phyloP scores from a whole-genome alignment of 2,888 invertebrate species.

The Amiota minor region DNA sequence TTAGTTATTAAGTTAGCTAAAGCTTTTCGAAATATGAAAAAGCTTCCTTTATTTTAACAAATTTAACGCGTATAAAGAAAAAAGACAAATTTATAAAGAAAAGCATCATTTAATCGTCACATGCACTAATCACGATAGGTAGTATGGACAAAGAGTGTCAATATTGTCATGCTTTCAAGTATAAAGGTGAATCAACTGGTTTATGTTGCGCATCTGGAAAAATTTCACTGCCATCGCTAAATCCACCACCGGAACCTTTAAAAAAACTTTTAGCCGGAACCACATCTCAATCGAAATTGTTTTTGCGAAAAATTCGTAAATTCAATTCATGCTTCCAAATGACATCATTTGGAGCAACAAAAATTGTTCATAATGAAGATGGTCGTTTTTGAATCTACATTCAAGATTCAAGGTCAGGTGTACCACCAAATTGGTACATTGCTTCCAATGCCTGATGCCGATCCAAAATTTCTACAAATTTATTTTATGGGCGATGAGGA shows the following conservation, averaged over 20 bases:
- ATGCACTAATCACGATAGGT: slow-evolving; percentile 38
- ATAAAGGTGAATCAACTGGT: slow-evolving; percentile 30
- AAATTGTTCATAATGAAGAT: no score
- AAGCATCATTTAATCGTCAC: slow-evolving; percentile 38
- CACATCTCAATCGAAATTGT: slow-evolving; percentile 35
- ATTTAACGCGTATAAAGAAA: background rate
- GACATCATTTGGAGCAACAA: no score
- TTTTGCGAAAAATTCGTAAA: slow-evolving; percentile 27
- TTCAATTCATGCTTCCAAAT: slow-evolving; percentile 32
- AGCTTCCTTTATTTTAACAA: no score
- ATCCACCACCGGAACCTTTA: slow-evolving; percentile 18
- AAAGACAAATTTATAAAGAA: no score
- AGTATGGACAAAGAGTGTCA: slow-evolving; percentile 36
- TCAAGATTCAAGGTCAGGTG: no score
- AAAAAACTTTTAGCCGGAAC: slow-evolving; percentile 18
- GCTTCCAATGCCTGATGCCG: slow-evolving; percentile 17
- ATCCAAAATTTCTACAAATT: slow-evolving; percentile 25
- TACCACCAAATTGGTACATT: slow-evolving; percentile 29
- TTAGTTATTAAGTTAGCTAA: no score
- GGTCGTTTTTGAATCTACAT: no score
- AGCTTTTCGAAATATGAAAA: no score
- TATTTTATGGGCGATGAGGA: slow-evolving; percentile 20
- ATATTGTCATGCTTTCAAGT: slow-evolving; percentile 39
- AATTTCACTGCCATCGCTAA: slow-evolving; percentile 32
- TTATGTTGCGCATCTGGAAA: slow-evolving; percentile 34